Conservation (phyloP, 2,888 invertebrate species). For the Linnaemya vulpina region DNA sequence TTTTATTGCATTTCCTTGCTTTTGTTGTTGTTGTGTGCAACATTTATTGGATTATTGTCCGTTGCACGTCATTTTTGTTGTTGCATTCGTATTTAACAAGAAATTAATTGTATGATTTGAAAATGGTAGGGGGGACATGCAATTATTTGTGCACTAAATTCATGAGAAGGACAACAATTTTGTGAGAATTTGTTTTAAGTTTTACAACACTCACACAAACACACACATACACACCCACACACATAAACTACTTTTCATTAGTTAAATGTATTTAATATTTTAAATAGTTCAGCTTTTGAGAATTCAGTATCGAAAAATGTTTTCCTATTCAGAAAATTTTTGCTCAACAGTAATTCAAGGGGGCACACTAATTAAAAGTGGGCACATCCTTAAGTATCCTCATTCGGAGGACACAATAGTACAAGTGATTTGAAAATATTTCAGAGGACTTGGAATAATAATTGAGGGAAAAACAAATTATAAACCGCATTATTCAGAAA, state of each 20-base stretch:
- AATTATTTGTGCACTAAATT: slow-evolving; percentile 25
- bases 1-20: slow-evolving; percentile 26
- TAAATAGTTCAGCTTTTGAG: background rate
- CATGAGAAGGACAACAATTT: slow-evolving; percentile 3
- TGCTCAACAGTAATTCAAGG: too few species aligned
- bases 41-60: slow-evolving; percentile 56
- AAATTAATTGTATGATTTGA: slow-evolving; percentile 66
- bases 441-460: too few species aligned
- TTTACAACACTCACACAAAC: background rate
- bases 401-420: too few species aligned
- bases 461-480: too few species aligned
- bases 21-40: slow-evolving; percentile 16
- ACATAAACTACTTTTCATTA: too few species aligned
- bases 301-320: too few species aligned
- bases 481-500: too few species aligned
- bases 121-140: background rate
- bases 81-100: slow-evolving; percentile 49
- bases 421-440: too few species aligned
- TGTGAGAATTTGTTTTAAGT: slow-evolving; percentile 1
- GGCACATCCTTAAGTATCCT: too few species aligned
- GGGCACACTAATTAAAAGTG: too few species aligned
- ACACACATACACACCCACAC: background rate
- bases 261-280: background rate
- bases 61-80: slow-evolving; percentile 25
- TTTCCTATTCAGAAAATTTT: too few species aligned